Base-by-base conservation (phyloP, 2,888 invertebrate species). In the Nemotelus pantherinus region DNA sequence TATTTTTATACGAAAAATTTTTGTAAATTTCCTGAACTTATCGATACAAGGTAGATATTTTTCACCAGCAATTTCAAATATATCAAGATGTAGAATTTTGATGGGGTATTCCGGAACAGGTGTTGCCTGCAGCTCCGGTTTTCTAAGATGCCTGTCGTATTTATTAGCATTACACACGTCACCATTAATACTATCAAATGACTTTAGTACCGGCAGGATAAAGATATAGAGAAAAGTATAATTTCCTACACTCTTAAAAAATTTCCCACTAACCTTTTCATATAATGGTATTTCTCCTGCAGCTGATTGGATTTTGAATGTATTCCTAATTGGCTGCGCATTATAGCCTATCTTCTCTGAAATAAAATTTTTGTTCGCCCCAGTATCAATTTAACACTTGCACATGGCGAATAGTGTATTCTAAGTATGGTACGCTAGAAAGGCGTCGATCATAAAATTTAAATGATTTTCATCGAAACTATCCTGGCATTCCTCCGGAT, bases 121-220 rank as follows among this genome's bases (percentile, higher is more conserved):
- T 45, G 77, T 79, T 53, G 58, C 57, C 45, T 25, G 1, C 25
- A 25, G 25, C 25, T 25, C 25, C 25, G 25, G 25, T 25, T 25
- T 25, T 25, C 25, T 25, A 25, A 25, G 25, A 25, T 25, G 25
- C 25, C 25, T 25, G 25, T 25, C 25, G 25, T 25, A 25, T 80
- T 79, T 79, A n/a, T 48, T 76, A 25, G 50, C 7, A 10, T 68
- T 76, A 47, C 77, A 80, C 2, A 70, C 71, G 10, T 79, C 70
- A 50, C 64, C 25, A 1, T 25, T 25, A 25, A 25, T 25, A 25
- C 25, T 25, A 25, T 25, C 25, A 25, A 25, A 25, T 25, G 25
- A 25, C 25, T 25, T 25, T 25, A 25, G 25, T 25, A 0, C 25
- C 25, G 25, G 25, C 25, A 25, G 25, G 25, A 25, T 25, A 25